Base-by-base conservation (phyloP, 2,888 invertebrate species). In the Bimastos eiseni region DNA sequence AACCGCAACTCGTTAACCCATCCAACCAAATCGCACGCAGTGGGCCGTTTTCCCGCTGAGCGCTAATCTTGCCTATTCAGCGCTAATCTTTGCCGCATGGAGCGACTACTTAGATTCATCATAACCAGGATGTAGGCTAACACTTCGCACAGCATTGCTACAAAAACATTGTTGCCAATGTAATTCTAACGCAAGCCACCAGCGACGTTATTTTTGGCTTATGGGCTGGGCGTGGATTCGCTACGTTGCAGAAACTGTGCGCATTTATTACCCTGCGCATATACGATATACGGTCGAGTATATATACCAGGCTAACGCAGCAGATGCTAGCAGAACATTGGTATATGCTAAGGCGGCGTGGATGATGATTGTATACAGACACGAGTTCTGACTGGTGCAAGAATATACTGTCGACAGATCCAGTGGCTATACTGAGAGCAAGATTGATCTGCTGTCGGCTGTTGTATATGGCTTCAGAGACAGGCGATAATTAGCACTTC, bases 81-180 rank as follows among this genome's bases (percentile, higher is more conserved):
- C n/a, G 70, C n/a, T 70, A n/a, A 70, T 70, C 70, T 70, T 8
- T n/a, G 13, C 70, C 30, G 70, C 70, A 30, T 70, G 70, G 70
- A 70, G 70, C 70, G 70, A 55, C 70, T 70, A 70, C 70, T n/a
- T n/a, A n/a, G 70, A n/a, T 70, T n/a, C n/a, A 70, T 70, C 70
- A 70, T n/a, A 30, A n/a, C 70, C n/a, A 5, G 70, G 70, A 70
- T 70, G 70, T 70, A n/a, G 70, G n/a, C 70, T 70, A 6, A 70
- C 30, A n/a, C 8, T 70, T 70, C 70, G 4, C n/a, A 8, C n/a
- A n/a, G 24, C 49, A 24, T 49, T 49, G 70, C 70, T n/a, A 70
- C 17, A 30, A 8, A n/a, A n/a, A 70, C 70, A 70, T 70, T 70
- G 70, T 70, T 70, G 70, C 70, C 70, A 70, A 70, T n/a, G 70